Base-by-base conservation (phyloP, 2,888 invertebrate species). In the Synanthedon formicaeformis region DNA sequence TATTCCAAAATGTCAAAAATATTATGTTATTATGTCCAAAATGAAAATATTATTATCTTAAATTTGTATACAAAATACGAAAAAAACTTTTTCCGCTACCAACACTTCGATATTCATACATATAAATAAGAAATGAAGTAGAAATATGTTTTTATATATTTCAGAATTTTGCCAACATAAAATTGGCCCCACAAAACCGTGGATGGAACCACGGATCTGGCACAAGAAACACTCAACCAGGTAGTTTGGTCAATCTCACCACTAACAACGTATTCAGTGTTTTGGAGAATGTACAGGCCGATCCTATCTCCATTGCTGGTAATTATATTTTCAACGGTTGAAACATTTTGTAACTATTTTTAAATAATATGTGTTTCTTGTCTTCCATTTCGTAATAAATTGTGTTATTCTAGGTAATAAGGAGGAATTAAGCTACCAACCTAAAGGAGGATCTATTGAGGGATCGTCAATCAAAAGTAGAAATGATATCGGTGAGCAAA, bases 361-460 rank as follows among this genome's bases (percentile, higher is more conserved):
- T 34, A 50, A 16, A 16, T 16, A 16, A 16, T 16, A 18, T 10
- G 6, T 34, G 6, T 10, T 34, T 6, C 34, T 34, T 10, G 34
- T 34, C 34, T 34, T 10, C 34, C 10, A 34, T 34, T 10, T 8
- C 10, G 34, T 49, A 49, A 34, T 49, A 10, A 45, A 53, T 58
- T 34, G 3, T 56, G 10, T 58, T 56, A 55, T 68, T 70, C 54
- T 60, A 85, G 84, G 71, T 55, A 81, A 71, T 60, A 79, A 82
- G 62, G 85, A 86, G 52, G 66, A 78, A 59, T 62, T 78, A 41
- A 72, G 64, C 57, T 85, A 84, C 60, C 76, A 82, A 58, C 78
- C 86, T 40, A 88, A 88, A 68, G 81, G 82, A 51, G 82, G 81
- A 48, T 88, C 88, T 2, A 87, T 88, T 54, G 88, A 88, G 63